Evolutionary conservation across 2,797 vertebrate genomes (phyloP), one percentile per base, ranked within the genome.

Genomic region (Bufotes viridis): DNA sequence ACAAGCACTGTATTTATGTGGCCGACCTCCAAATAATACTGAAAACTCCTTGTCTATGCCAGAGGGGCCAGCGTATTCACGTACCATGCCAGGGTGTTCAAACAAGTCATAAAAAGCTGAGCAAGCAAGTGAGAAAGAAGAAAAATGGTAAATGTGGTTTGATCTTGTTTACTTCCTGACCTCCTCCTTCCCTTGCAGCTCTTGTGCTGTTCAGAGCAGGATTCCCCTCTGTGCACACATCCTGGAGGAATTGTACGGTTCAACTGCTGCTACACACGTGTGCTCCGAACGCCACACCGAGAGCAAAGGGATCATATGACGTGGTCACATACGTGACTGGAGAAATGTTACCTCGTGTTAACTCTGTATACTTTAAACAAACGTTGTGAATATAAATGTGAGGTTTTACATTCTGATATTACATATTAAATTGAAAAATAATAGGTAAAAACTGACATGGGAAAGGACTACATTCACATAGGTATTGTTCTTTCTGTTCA

Each of bases 211-310:
- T 84, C 53, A 63, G 82, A 85, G 82, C 82, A 81, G 82, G 85
- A 87, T 87, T 87, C 72, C 81, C 87, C 78, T 76, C 78, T 89
- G 74, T 88, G 83, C 83, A 89, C 29, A 89, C 87, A 89, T 89
- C 83, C 87, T 89, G 87, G 78, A 85, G 87, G 69, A 85, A 63
- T 75, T 61, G 60, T 86, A 85, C 22, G 55, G 1, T 57, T 89
- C 88, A 82, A 67, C 79, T 89, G 79, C 78, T 78, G 61, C 72
- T 58, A 51, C 26, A 82, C 81, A 82, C 72, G 61, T 69, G 63
- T 82, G 57, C 70, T 58, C 58, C 14, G 15, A 20, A 63, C 55
- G 1, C 18, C 7, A 24, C 24, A 51, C 65, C 3, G 65, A 29
- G 55, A 34, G n/a, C 3, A 76, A 1, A 26, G 72, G 6, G 0